Conservation (phyloP, 2,888 invertebrate species). For the Chironomus riparius region DNA sequence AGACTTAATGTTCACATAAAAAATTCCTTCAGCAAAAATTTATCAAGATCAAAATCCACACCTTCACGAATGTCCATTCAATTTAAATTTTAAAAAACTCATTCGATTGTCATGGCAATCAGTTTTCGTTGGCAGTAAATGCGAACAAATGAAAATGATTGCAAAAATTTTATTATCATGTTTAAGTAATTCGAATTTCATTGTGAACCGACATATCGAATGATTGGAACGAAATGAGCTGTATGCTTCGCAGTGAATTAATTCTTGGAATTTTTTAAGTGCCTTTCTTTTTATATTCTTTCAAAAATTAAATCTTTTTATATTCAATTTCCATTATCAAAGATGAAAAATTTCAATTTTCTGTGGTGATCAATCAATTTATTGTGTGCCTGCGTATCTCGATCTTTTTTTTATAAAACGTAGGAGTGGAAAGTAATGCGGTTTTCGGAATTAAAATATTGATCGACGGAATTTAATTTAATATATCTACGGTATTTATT, state of each 20-base stretch:
- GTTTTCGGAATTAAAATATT: too few species aligned
- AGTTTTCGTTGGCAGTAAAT: too few species aligned
- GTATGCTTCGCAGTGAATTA: not conserved
- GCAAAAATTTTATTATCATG: too few species aligned
- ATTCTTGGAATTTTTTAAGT: not conserved
- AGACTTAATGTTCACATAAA: too few species aligned
- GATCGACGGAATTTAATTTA: too few species aligned
- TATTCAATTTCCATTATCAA: not conserved
- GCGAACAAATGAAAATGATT: too few species aligned
- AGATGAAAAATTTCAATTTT: not conserved
- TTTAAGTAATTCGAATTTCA: not conserved
- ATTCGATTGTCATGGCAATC: too few species aligned
- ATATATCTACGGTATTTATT: too few species aligned
- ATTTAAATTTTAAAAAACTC: too few species aligned
- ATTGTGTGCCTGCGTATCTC: not conserved
- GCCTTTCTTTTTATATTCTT: not conserved
- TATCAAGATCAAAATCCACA: not conserved
- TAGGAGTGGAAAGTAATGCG: not conserved
- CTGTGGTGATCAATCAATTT: not conserved
- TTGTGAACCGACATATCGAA: not conserved
- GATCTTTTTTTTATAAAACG: not conserved
- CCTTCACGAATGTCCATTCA: too few species aligned
- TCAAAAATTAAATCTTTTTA: not conserved
- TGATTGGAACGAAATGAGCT: not conserved
- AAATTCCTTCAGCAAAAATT: not conserved